Base-by-base conservation (phyloP, 92 coral and sea anemone species). In the Paramuricea clavata region DNA sequence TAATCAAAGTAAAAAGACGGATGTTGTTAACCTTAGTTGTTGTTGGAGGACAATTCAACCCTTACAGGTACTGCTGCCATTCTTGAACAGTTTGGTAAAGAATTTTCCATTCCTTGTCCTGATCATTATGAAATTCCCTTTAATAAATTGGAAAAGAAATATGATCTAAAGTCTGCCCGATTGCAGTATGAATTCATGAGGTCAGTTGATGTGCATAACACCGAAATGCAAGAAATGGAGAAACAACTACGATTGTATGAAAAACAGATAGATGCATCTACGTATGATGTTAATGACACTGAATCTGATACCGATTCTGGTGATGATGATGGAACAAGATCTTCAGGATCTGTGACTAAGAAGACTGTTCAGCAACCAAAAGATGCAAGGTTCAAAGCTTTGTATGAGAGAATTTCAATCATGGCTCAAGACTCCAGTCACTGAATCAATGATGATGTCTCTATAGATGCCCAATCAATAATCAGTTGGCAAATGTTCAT, bases 351-450 rank as follows among this genome's bases (percentile, higher is more conserved):
- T 39, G 44, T 10, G 4, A 4, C 44, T 4, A 39, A 39, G 61
- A 52, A 52, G 19, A 52, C 61, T 52, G 21, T 21, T 52, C 19
- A 21, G 5, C 81, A 89, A 27, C 78, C 83, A 71, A 10, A 70
- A 28, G 92, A 89, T 89, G 89, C 42, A 69, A 10, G 36, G 27
- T 89, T 89, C 52, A 44, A 64, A 12, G 75, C 84, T 6, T 32
- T 65, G 11, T 78, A 36, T 72, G 78, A 77, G 65, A 84, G 72
- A 41, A 43, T 56, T 56, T 56, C 64, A 17, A 5, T 21, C 21
- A 17, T n/a, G n/a, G n/a, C n/a, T n/a, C n/a, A n/a, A n/a, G n/a
- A n/a, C n/a, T n/a, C n/a, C n/a, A n/a, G n/a, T n/a, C n/a, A n/a
- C n/a, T n/a, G n/a, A n/a, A n/a, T n/a, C n/a, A n/a, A n/a, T n/a